phyloP scores from a whole-genome alignment of 53 echinoderm and acorn worm species.

The Apostichopus leukothele region DNA sequence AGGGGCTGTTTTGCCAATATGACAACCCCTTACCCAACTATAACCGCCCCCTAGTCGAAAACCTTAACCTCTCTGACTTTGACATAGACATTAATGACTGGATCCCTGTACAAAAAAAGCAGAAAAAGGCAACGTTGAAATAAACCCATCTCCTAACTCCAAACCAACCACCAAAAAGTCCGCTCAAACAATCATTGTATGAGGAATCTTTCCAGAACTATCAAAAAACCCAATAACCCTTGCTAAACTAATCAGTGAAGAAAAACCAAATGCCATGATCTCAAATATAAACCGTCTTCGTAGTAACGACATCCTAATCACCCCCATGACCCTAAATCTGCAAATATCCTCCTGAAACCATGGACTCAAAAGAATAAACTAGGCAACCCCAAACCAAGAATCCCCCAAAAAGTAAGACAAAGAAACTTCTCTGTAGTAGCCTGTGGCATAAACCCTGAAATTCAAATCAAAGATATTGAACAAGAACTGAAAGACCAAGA shows the following conservation, averaged over 20 bases:
- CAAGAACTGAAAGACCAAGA: too few relatives aligned
- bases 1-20: not conserved
- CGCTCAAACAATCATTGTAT: not conserved
- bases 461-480: not conserved
- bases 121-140: constrained; percentile 3
- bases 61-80: not conserved
- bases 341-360: not conserved
- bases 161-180: not conserved
- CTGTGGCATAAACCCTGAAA: constrained; percentile 14
- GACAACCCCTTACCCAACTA: not conserved
- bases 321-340: constrained; percentile 8
- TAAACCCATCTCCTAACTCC: not conserved
- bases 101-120: not conserved
- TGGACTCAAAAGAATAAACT: not conserved
- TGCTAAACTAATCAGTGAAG: constrained; percentile 16
- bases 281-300: not conserved
- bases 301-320: constrained; percentile 15
- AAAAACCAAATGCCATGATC: not conserved
- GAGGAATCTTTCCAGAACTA: not conserved
- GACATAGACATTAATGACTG: constrained; percentile 4
- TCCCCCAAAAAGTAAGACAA: not conserved
- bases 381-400: too few relatives aligned
- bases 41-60: not conserved
- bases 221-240: not conserved
- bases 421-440: not conserved